Evolutionary conservation across 2,888 invertebrate genomes (phyloP).

Genomic region (Pseudococcus longispinus): DNA sequence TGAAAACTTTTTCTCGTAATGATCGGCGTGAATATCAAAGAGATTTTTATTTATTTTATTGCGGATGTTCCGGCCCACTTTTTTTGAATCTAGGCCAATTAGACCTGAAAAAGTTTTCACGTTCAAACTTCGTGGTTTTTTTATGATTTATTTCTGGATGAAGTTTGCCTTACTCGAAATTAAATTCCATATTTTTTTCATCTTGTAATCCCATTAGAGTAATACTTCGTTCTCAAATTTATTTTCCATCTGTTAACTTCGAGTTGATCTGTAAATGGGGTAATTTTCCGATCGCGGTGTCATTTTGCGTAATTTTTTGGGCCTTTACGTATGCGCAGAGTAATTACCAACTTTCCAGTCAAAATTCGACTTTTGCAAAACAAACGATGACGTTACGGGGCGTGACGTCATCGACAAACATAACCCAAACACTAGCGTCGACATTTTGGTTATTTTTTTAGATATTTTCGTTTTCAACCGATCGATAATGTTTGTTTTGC

Average conservation of each 20-base stretch:
- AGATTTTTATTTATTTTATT: not conserved
- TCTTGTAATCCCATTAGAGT: not conserved
- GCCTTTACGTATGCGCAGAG: not conserved
- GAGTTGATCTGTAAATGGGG: not conserved
- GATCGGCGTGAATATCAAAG: not conserved
- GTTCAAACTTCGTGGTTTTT: not conserved
- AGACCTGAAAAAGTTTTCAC: not conserved
- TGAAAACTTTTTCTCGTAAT: no score
- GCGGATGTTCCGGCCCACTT: not conserved
- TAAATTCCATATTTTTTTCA: not conserved
- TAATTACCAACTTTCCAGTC: not conserved
- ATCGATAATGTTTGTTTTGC: slow-evolving; percentile 1
- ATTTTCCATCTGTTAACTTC: not conserved
- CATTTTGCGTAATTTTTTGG: not conserved
- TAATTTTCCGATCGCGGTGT: not conserved
- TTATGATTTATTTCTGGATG: no score
- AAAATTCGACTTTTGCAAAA: not conserved
- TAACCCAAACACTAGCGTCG: not conserved
- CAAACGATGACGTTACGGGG: not conserved
- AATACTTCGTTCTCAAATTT: not conserved
- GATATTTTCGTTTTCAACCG: not conserved
- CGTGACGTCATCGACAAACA: not conserved
- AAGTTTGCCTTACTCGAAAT: no score
- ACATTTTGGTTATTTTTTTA: not conserved
- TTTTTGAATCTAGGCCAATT: not conserved